A percentile compares a stretch with the other conserved stretches of the same genome.
Conservation (phyloP, 2,113 vertebrate species). For the Neotoma lepida region DNA sequence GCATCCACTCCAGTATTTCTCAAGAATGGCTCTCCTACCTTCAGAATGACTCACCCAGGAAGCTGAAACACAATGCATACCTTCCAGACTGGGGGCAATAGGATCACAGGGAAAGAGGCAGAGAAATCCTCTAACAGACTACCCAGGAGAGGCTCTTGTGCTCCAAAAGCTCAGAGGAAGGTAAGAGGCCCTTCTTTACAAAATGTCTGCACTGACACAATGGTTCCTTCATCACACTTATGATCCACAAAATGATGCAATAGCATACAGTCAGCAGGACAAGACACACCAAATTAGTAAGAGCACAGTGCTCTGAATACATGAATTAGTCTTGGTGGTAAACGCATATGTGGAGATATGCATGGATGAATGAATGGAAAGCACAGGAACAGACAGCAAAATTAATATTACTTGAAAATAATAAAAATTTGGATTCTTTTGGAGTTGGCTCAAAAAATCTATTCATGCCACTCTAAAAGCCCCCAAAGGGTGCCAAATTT, state of each 20-base stretch:
- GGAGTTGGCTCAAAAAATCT: neutral
- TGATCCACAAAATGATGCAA: too few relatives aligned
- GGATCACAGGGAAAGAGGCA: neutral
- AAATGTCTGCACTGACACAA: too few relatives aligned
- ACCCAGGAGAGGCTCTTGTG: neutral
- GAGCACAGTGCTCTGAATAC: neutral
- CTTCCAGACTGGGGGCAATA: neutral
- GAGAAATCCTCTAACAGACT: neutral
- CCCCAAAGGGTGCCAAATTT: neutral
- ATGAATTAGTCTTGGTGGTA: too few relatives aligned
- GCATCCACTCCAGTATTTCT: neutral
- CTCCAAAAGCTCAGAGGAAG: neutral
- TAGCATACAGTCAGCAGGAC: neutral
- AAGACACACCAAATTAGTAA: neutral
- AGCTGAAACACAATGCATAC: neutral
- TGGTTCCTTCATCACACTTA: neutral
- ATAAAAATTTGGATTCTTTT: neutral
- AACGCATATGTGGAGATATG: neutral
- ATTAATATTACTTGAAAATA: constrained; percentile 5
- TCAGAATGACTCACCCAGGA: neutral
- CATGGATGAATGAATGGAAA: neutral
- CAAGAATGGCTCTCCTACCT: neutral
- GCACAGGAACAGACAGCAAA: constrained; percentile 10
- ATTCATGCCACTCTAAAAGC: constrained; percentile 20
- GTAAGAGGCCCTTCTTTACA: neutral